Evolutionary conservation across 2,888 invertebrate genomes (phyloP), one percentile per base, ranked within the genome.

Genomic region (Agonopterix subpropinquella): DNA sequence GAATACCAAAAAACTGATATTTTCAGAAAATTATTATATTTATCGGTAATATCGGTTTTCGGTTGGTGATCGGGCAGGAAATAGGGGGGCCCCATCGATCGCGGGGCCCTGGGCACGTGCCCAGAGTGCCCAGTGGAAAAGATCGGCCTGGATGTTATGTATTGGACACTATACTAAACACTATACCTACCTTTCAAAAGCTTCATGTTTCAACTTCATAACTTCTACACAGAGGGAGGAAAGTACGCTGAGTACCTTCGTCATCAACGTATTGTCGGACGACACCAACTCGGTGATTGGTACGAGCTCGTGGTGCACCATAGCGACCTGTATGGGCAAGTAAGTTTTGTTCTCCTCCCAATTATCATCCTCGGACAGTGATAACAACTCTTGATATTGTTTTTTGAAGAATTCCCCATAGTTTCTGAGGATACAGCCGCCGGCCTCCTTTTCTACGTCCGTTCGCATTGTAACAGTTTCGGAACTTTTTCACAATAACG

Each of bases 191-290:
- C 89, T 89, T 51, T 89, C 85, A 57, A 89, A 89, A 8, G 94
- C 93, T 74, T 95, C 94, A 48, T 82, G 78, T 61, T 91, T 90
- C 11, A 97, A 83, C 47, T 89, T 73, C 48, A 91, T 84, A 52
- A 95, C 92, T 86, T 98, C 97, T 59, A 92, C 89, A 75, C 95
- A 96, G 1, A 96, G 83, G 8, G 94, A 92, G 11, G 94, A 92
- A 51, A 98, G 90, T 0, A 95, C 94, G 42, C 94, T 92, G 8
- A 98, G 83, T 44, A 96, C 90, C 81, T 95, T 93, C 37, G 93
- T 93, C 62, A 97, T 89, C 45, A 93, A 84, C 68, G 93, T 94
- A 70, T 96, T 96, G 77, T 97, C 96, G 18, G 95, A 95, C 57
- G 94, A 92, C 9, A 95, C 92, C 53, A 97, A 76, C 57, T 94